These are phyloP conservation scores for Artemia sinica DNA, from an alignment of 2,888 invertebrate species.

Conservation along the genomic window DNA sequence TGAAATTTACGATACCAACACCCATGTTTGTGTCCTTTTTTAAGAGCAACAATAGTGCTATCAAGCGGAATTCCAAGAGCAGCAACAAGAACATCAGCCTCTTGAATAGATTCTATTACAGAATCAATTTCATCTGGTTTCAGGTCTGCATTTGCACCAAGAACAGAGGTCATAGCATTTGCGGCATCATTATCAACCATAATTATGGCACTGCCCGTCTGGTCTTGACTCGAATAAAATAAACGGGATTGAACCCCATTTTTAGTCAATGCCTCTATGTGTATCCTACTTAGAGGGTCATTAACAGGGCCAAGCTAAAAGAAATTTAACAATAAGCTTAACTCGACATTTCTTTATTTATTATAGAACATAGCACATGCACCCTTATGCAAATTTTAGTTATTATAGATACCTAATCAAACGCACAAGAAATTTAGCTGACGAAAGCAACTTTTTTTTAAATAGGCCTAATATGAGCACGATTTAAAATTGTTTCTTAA, in stretches of 20 bases:
- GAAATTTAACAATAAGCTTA: too few relatives aligned
- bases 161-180: neutral
- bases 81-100: neutral
- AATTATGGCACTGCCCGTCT: neutral
- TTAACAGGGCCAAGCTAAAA: slow-evolving; percentile 6
- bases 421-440: too few relatives aligned
- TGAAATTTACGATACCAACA: neutral
- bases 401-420: too few relatives aligned
- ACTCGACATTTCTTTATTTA: too few relatives aligned
- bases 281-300: slow-evolving; percentile 1
- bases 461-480: too few relatives aligned
- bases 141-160: neutral
- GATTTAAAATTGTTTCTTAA: too few relatives aligned
- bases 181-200: slow-evolving; percentile 3
- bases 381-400: too few relatives aligned
- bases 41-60: neutral
- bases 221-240: neutral
- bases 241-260: neutral
- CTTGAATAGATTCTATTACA: neutral
- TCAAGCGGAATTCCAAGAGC: neutral
- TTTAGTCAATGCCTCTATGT: neutral
- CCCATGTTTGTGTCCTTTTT: neutral
- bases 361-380: too few relatives aligned
- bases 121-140: neutral
- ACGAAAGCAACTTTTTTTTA: too few relatives aligned